Evolutionary conservation across 2,888 invertebrate genomes (phyloP), one percentile per base, ranked within the genome.

Genomic region (Calameuta idolon): DNA sequence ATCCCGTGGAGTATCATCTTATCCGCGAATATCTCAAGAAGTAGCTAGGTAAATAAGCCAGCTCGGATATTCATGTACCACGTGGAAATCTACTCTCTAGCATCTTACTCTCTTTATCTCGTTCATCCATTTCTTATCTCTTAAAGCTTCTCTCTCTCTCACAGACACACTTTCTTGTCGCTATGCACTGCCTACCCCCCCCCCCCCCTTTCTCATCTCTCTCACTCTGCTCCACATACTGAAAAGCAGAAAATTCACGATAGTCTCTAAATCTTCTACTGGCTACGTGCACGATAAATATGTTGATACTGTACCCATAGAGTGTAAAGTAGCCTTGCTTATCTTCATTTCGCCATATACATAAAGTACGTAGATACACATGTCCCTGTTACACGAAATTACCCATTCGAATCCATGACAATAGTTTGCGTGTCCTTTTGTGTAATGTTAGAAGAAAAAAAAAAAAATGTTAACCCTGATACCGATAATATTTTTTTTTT

Each of bases 11-110:
- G 79, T 77, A 78, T 82, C 84, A 80, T 83, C 84, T 82, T 85
- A 82, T 83, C 79, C 80, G 81, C 76, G 85, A 84, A 86, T 83
- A 83, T 81, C 82, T 69, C 33, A 71, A 75, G 82, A 81, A 79
- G 83, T 23, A 80, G 81, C 83, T 83, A 82, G 83, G 86, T 82
- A 86, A 85, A 85, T 86, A 86, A 85, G 80, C 79, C 71, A 80
- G 80, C 81, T 83, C 85, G 85, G 79, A 82, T 84, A 85, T 85
- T 86, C 85, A 82, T 86, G 83, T 79, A 69, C 74, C 80, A 74
- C 77, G 73, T 69, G 73, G 71, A 40, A 76, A 75, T 77, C 73
- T 75, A 34, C 77, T 69, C 77, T 15, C 73, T 73, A 76, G 77
- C 73, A 73, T 73, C 75, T 74, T 73, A 73, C 73, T 69, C 69